Evolutionary conservation across 2,797 vertebrate genomes (phyloP).

Genomic region (Liasis olivaceus): DNA sequence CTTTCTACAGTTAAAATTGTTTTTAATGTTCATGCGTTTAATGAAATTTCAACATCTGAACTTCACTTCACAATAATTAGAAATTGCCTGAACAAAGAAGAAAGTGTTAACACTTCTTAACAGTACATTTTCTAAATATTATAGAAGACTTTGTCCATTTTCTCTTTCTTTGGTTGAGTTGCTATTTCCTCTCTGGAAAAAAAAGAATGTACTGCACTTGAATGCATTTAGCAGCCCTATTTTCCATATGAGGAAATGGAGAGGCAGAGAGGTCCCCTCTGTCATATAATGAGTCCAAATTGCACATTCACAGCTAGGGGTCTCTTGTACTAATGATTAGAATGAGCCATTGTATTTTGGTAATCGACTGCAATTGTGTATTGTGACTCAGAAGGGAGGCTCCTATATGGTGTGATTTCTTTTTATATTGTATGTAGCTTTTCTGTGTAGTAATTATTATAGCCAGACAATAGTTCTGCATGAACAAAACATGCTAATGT

Average conservation of each 20-base stretch:
- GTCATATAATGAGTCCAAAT: conserved; percentile 20
- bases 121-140: neutral
- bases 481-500: neutral
- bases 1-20: neutral
- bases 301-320: neutral
- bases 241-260: neutral
- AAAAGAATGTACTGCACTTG: neutral
- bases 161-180: conserved; percentile 6
- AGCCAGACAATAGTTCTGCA: conserved; percentile 4
- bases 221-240: neutral
- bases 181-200: neutral
- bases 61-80: neutral
- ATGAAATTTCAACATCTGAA: neutral
- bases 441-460: conserved; percentile 3
- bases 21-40: neutral
- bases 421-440: neutral
- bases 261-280: conserved; percentile 17
- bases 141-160: neutral
- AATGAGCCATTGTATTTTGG: conserved; percentile 1
- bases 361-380: neutral
- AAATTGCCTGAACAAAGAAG: neutral
- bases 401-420: neutral
- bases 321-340: conserved; percentile 16
- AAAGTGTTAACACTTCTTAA: neutral
- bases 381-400: neutral